Base-by-base conservation (phyloP, 2,888 invertebrate species). In the Elegia similella region DNA sequence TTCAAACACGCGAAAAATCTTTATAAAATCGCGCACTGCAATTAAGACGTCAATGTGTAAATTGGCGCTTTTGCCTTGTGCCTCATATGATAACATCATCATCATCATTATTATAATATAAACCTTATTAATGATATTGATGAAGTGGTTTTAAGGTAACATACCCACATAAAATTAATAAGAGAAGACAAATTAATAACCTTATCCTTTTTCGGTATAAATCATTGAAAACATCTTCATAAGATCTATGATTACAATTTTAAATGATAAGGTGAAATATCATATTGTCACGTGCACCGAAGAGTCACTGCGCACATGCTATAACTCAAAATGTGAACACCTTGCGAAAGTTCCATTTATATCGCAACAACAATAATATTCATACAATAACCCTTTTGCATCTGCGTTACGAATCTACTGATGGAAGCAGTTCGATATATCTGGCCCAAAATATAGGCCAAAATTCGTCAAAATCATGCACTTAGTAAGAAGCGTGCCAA, bases 401-500 rank as follows among this genome's bases (percentile, higher is more conserved):
- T 86, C 87, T 86, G 88, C 84, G 74, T 66, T 72, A 68, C 64
- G 67, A 69, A 77, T 75, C 67, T 64, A 62, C 59, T 60, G 59
- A 61, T 65, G 59, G 61, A 65, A 66, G 59, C 60, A 52, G 71
- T 48, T 56, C 59, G 64, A 62, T 68, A 66, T 72, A 71, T 69
- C 66, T 64, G 13, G 30, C n/a, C 29, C 12, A 66, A 67, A 71
- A 69, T 67, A 61, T 71, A 70, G 75, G 73, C 70, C 81, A 85
- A 84, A 81, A 81, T 81, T 75, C 64, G 59, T 61, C 62, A 60
- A 63, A 65, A 62, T 54, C 60, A 56, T 61, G 58, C 62, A 65
- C 69, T 65, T 66, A 76, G 72, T 60, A 68, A 75, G 82, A 84
- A 88, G 80, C 87, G 90, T 91, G 90, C 90, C 89, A 85, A 81